Conservation (phyloP, 2,797 vertebrate species). For the Schizopygopsis pylzovi region DNA sequence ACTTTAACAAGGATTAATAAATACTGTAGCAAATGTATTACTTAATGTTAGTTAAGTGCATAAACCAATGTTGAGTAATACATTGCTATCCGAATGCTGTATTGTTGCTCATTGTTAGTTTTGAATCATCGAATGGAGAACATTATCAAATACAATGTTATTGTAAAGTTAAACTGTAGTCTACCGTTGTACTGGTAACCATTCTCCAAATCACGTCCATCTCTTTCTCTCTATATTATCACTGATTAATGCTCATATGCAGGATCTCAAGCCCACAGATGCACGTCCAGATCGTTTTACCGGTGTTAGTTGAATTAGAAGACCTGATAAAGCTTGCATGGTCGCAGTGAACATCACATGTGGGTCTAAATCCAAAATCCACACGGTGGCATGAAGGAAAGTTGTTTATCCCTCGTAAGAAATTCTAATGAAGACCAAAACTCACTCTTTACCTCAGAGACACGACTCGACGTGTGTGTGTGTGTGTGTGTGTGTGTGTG, state of each 20-base stretch:
- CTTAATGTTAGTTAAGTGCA: not conserved
- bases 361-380: conserved; percentile 41
- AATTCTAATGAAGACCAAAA: conserved; percentile 92
- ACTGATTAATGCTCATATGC: not conserved
- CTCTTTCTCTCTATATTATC: not conserved
- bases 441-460: conserved; percentile 85
- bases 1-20: not conserved
- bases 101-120: not conserved
- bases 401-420: conserved; percentile 89
- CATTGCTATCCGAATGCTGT: no score
- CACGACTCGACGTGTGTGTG: conserved; percentile 37
- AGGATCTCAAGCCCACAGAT: not conserved
- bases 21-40: not conserved
- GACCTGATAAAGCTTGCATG: not conserved
- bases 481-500: not conserved
- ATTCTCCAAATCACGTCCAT: not conserved
- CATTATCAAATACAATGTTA: not conserved
- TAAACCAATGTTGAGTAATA: not conserved
- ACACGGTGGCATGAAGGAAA: conserved; percentile 72
- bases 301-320: not conserved
- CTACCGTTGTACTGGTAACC: not conserved
- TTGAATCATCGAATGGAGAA: not conserved
- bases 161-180: not conserved
- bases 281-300: not conserved
- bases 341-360: not conserved